phyloP scores from a whole-genome alignment of 2,113 vertebrate species.

The Cryptotis parvus region DNA sequence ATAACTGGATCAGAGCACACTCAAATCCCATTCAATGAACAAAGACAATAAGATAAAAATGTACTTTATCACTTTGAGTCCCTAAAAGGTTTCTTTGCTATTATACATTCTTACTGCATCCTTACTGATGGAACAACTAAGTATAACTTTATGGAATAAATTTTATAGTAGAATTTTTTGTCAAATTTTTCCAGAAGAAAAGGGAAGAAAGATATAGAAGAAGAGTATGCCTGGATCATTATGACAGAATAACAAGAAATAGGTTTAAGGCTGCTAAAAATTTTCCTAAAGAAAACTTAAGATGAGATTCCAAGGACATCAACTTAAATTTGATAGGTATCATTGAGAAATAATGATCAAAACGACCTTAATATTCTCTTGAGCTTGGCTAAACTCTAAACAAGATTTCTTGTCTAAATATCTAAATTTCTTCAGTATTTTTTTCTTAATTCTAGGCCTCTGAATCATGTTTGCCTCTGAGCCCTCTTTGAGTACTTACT shows the following conservation, averaged over 20 bases:
- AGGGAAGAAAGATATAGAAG: not conserved
- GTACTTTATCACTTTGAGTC: not conserved
- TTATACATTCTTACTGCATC: not conserved
- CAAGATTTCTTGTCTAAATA: not conserved
- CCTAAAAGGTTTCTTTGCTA: not conserved
- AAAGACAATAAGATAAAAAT: not conserved
- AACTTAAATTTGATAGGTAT: not conserved
- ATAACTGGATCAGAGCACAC: not conserved
- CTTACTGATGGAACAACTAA: not conserved
- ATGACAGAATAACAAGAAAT: not conserved
- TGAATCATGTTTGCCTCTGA: not conserved
- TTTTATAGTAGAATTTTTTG: not conserved
- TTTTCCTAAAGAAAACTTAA: not conserved
- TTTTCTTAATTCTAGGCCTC: not conserved
- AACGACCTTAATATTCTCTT: not conserved
- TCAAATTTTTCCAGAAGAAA: not conserved
- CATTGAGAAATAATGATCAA: not conserved
- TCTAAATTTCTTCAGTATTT: too few species aligned
- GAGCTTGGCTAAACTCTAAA: not conserved
- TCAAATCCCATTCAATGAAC: not conserved
- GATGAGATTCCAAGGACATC: not conserved
- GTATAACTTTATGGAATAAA: not conserved
- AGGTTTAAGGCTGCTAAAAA: not conserved
- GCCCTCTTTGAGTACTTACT: not conserved
- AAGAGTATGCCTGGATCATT: not conserved